phyloP scores from a whole-genome alignment of 2,888 invertebrate genomes.

The Ormyrus nitidulus region DNA sequence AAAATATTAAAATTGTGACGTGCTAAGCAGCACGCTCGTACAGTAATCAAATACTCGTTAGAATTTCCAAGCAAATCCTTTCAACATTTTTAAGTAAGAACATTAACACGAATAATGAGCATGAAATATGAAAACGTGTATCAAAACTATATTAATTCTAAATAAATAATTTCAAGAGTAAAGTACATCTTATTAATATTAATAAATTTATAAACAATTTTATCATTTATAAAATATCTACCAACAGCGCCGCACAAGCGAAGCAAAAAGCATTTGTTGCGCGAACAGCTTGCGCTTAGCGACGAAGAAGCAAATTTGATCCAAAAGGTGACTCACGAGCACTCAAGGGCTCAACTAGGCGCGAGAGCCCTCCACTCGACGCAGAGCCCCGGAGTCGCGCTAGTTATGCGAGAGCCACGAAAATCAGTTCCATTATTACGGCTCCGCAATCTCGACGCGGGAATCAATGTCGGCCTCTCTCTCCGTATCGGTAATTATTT shows the following conservation, averaged over 20 bases:
- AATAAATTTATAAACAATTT: no score
- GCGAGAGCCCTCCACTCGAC: conserved; percentile 70
- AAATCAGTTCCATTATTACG: conserved; percentile 70
- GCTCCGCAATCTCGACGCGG: conserved; percentile 62
- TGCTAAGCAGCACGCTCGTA: no score
- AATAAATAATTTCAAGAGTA: no score
- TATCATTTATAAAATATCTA: no score
- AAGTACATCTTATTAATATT: no score
- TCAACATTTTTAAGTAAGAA: neutral
- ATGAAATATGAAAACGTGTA: no score
- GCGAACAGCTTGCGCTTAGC: neutral
- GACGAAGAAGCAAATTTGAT: conserved; percentile 62
- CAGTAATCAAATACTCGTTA: neutral
- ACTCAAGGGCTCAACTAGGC: conserved; percentile 68
- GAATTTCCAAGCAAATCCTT: neutral
- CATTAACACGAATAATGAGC: no score
- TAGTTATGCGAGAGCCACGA: conserved; percentile 71
- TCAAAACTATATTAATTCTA: no score
- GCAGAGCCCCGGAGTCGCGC: conserved; percentile 63
- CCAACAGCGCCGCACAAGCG: no score
- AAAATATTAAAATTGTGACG: no score
- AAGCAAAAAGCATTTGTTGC: neutral
- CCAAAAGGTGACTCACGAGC: conserved; percentile 71
- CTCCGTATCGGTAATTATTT: conserved; percentile 65
- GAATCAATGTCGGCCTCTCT: conserved; percentile 61